Percentiles rank a stretch among this genome's conserved stretches.
Evolutionary conservation across 2,888 invertebrate species (phyloP).

Genomic region (Morinoia aosen): DNA sequence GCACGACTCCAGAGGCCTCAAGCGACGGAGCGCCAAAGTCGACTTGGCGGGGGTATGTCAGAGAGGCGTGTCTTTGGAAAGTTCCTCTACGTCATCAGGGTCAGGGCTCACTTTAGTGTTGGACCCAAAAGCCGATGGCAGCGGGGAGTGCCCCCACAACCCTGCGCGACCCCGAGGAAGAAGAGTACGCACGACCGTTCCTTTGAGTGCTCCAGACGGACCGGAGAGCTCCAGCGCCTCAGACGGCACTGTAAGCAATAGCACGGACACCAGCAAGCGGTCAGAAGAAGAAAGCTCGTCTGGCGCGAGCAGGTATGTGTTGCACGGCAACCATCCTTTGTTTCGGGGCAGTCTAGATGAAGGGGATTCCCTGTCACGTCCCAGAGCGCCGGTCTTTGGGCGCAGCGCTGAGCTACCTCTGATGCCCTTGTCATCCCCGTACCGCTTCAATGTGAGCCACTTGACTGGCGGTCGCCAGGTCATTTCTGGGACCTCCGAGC

Average conservation of each 20-base stretch:
- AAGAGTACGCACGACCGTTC: not conserved
- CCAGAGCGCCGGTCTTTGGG: not conserved
- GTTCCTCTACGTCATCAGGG: conserved; percentile 68
- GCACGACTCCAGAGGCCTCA: not conserved
- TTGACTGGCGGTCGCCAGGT: not conserved
- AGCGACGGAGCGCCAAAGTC: not conserved
- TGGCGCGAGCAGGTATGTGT: conserved; percentile 46
- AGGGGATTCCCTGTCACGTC: not conserved
- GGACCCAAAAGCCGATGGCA: conserved; percentile 69
- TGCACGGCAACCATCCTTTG: conserved; percentile 41
- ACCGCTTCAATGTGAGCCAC: conserved; percentile 14
- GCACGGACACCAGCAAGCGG: not conserved
- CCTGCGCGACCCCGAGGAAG: conserved; percentile 9
- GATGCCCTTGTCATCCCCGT: conserved; percentile 5
- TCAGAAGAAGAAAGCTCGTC: not conserved
- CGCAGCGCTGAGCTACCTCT: not conserved
- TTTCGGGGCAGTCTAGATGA: not conserved
- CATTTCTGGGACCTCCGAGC: not conserved
- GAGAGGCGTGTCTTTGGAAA: conserved; percentile 64
- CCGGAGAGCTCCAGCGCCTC: not conserved
- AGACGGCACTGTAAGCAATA: conserved; percentile 38
- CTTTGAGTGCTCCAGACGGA: not conserved
- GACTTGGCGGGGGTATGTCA: not conserved
- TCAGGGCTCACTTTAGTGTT: conserved; percentile 72
- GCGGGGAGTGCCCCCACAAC: not conserved